phyloP scores from a whole-genome alignment of 2,113 vertebrate species.

The Forbesichthys papilliferus region DNA sequence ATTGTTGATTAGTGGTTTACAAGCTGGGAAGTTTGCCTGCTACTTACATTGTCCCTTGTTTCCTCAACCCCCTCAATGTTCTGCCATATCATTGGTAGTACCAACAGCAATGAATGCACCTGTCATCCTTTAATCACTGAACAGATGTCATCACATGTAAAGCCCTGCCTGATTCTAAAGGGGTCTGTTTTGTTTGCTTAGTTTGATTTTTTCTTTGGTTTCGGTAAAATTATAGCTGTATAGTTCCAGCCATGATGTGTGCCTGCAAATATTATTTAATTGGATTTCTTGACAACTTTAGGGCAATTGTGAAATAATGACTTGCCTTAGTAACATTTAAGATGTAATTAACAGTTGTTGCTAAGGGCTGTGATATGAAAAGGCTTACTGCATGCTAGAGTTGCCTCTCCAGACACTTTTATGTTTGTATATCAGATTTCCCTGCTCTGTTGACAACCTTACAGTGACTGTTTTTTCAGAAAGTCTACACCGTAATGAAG shows the following conservation, averaged over 20 bases:
- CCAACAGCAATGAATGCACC: constrained; percentile 44
- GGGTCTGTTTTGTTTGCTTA: constrained; percentile 20
- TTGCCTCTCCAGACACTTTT: constrained; percentile 19
- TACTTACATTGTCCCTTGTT: too few relatives aligned
- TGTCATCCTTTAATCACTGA: constrained; percentile 50
- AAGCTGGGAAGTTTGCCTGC: too few relatives aligned
- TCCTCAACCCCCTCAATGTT: constrained; percentile 47
- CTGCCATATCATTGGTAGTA: constrained; percentile 51
- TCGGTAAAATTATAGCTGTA: constrained; percentile 5
- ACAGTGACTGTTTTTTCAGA: constrained; percentile 4
- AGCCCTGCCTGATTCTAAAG: constrained; percentile 28
- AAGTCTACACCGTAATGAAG: constrained; percentile 13
- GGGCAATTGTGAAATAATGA: constrained; percentile 33
- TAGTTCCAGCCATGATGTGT: constrained; percentile 29
- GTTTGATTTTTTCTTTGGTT: constrained; percentile 6
- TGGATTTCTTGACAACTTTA: constrained; percentile 35
- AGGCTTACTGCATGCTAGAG: constrained; percentile 14
- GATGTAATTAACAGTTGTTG: constrained; percentile 50
- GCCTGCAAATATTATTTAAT: constrained; percentile 36
- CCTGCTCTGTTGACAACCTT: constrained; percentile 5
- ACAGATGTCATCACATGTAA: constrained; percentile 61
- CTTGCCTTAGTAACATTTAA: constrained; percentile 35
- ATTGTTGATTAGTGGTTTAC: too few relatives aligned
- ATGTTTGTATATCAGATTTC: constrained; percentile 32
- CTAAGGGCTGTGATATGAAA: constrained; percentile 34